These are phyloP conservation scores for Zaprionus tsacasi DNA, from an alignment of 1,140 invertebrate species.

Conservation along the genomic window DNA sequence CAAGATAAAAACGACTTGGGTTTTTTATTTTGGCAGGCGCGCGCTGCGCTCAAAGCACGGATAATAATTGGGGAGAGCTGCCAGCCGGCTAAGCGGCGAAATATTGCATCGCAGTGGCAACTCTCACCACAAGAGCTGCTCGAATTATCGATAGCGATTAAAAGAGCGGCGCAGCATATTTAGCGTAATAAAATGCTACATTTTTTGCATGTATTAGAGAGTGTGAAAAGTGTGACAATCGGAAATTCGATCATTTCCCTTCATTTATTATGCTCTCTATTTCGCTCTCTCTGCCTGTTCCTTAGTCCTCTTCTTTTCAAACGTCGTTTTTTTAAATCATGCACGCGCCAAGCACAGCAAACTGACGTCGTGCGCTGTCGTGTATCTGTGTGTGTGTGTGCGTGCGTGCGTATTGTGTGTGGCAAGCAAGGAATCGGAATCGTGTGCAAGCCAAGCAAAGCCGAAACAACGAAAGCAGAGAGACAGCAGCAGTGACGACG, in stretches of 20 bases:
- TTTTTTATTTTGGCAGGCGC: background rate
- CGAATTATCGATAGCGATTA: conserved; percentile 34
- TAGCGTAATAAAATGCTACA: background rate
- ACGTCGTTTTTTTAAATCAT: conserved; percentile 1
- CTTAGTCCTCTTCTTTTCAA: background rate
- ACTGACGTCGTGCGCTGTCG: background rate
- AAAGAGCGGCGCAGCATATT: conserved; percentile 9
- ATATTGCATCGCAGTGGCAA: conserved; percentile 16
- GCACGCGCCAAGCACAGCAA: conserved; percentile 2
- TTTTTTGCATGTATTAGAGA: no score
- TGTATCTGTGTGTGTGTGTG: conserved; percentile 5
- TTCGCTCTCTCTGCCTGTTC: background rate
- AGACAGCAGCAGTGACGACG: background rate
- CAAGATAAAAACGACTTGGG: conserved; percentile 25
- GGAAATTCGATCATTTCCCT: background rate
- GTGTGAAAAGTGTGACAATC: background rate
- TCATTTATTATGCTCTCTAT: background rate
- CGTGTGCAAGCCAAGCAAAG: conserved; percentile 37
- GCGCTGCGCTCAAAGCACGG: no score
- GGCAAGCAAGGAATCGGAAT: conserved; percentile 47
- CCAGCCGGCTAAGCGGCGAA: conserved; percentile 3
- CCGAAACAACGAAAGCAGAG: conserved; percentile 17
- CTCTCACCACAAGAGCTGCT: conserved; percentile 10
- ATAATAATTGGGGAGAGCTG: background rate
- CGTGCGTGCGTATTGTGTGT: conserved; percentile 3